phyloP scores from a whole-genome alignment of 2,888 invertebrate genomes.

The Ichneumoninae sp. region DNA sequence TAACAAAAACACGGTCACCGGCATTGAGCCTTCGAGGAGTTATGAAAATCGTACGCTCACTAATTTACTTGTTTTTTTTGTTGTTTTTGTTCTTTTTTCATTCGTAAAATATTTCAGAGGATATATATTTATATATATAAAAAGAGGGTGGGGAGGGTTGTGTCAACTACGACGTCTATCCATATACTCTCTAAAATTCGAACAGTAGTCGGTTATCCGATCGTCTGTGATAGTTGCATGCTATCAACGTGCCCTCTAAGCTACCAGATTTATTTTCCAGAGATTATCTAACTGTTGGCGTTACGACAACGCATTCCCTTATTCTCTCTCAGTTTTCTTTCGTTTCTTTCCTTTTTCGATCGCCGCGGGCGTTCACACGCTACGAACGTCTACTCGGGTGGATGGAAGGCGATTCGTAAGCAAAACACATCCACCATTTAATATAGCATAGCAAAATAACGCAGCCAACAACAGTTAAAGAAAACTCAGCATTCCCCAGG shows the following conservation, averaged over 20 bases:
- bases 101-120: constrained; percentile 40
- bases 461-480: constrained; percentile 75
- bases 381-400: constrained; percentile 40
- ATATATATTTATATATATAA: constrained; percentile 33
- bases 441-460: constrained; percentile 66
- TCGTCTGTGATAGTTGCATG: constrained; percentile 17
- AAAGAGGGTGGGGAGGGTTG: constrained; percentile 15
- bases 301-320: constrained; percentile 20
- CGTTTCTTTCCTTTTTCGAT: constrained; percentile 5
- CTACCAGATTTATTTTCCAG: constrained; percentile 10
- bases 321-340: constrained; percentile 16
- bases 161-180: constrained; percentile 36
- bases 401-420: constrained; percentile 47
- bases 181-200: constrained; percentile 16
- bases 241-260: constrained; percentile 27
- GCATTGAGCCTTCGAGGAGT: constrained; percentile 31
- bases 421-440: constrained; percentile 59
- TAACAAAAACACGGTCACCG: constrained; percentile 43
- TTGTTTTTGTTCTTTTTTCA: neutral
- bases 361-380: constrained; percentile 11
- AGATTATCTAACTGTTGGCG: constrained; percentile 11
- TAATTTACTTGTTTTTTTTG: neutral
- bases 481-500: constrained; percentile 69
- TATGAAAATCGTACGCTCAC: constrained; percentile 9
- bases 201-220: constrained; percentile 26